Conservation (phyloP, 2,888 invertebrate species). For the Dasypolia templi region DNA sequence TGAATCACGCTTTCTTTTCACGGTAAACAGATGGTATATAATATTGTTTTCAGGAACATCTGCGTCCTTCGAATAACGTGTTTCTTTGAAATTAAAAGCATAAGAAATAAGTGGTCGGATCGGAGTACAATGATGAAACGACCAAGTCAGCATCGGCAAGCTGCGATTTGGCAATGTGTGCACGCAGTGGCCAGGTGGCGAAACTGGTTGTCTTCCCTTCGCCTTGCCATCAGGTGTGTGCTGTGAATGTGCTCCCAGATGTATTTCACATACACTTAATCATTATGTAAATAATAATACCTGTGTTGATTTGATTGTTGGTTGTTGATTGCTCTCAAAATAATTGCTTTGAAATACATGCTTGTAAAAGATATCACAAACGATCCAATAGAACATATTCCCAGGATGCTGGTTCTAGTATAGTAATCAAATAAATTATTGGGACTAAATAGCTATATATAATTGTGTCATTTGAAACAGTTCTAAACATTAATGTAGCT, state of each 20-base stretch:
- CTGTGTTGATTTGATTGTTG: no score
- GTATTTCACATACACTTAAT: constrained; percentile 57
- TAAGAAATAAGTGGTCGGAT: constrained; percentile 44
- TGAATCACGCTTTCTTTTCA: constrained; percentile 76
- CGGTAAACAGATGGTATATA: constrained; percentile 66
- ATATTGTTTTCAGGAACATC: constrained; percentile 64
- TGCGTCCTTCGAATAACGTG: constrained; percentile 57
- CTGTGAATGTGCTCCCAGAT: constrained; percentile 74
- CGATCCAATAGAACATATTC: constrained; percentile 10
- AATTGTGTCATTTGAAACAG: constrained; percentile 48
- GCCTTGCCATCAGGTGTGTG: constrained; percentile 78
- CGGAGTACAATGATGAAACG: constrained; percentile 66
- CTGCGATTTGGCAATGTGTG: constrained; percentile 72
- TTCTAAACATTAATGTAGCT: constrained; percentile 51
- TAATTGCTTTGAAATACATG: background rate
- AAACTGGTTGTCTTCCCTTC: constrained; percentile 84
- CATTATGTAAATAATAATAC: constrained; percentile 17
- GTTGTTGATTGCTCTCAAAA: background rate
- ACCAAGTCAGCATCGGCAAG: constrained; percentile 61
- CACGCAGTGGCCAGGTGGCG: constrained; percentile 77
- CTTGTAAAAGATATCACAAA: background rate
- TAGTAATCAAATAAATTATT: constrained; percentile 21
- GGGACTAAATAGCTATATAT: constrained; percentile 23
- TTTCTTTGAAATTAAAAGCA: constrained; percentile 61
- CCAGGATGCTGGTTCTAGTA: constrained; percentile 11